Percentiles rank a stretch among this genome's conserved stretches.
Evolutionary conservation across 2,797 vertebrate species (phyloP).

Genomic region (Euthynnus affinis): DNA sequence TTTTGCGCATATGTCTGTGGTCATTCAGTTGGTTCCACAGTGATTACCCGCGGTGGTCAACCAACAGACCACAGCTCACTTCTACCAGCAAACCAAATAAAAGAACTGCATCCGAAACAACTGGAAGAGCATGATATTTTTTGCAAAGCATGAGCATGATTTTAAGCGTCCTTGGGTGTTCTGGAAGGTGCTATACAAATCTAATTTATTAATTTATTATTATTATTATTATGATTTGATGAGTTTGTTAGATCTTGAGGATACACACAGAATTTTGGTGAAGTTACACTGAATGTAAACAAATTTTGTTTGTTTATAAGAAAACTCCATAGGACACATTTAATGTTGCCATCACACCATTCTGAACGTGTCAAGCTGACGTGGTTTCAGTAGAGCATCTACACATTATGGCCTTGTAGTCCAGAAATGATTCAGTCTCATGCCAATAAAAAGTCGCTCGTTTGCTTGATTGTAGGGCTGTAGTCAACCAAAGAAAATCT

Average conservation of each 20-base stretch:
- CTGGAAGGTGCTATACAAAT: too few relatives aligned
- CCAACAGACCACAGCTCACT: slow-evolving; percentile 21
- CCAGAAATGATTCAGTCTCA: neutral
- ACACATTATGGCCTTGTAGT: neutral
- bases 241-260: too few relatives aligned
- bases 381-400: neutral
- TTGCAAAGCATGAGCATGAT: too few relatives aligned
- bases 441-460: neutral
- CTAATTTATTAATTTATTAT: too few relatives aligned
- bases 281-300: too few relatives aligned
- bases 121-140: neutral
- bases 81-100: neutral
- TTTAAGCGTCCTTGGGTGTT: too few relatives aligned
- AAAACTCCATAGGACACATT: too few relatives aligned
- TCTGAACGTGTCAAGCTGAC: neutral
- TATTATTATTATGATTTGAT: too few relatives aligned
- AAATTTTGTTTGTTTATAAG: too few relatives aligned
- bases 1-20: too few relatives aligned
- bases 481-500: too few relatives aligned
- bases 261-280: too few relatives aligned
- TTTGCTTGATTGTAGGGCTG: neutral
- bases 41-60: neutral
- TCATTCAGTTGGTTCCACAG: neutral
- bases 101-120: neutral
- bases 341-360: neutral